These are phyloP conservation scores for Rhodeus uyekii DNA, from an alignment of 2,797 vertebrate genomes.

Conservation along the genomic window DNA sequence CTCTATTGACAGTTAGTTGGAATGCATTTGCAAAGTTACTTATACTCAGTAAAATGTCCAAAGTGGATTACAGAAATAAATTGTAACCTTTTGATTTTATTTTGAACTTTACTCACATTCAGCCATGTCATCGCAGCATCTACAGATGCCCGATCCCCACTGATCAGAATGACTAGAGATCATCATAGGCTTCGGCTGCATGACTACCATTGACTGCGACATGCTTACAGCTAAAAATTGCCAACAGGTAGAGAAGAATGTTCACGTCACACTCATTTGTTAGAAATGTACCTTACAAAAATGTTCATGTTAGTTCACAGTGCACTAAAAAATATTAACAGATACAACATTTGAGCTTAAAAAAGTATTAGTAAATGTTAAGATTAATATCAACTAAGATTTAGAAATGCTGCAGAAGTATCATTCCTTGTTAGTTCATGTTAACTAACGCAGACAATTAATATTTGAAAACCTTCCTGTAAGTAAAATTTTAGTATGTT, in stretches of 20 bases:
- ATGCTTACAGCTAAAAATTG: conserved; percentile 19
- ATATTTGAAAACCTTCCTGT: not conserved
- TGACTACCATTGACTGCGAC: conserved; percentile 50
- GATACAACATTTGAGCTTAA: not conserved
- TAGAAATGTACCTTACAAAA: too few relatives aligned
- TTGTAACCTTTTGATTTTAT: not conserved
- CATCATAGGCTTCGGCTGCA: conserved; percentile 50
- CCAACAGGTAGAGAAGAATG: conserved; percentile 8
- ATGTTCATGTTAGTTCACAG: not conserved
- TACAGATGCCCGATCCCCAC: conserved; percentile 54
- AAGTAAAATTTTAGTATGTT: not conserved
- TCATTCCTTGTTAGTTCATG: too few relatives aligned
- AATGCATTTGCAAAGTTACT: not conserved
- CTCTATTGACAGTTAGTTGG: not conserved
- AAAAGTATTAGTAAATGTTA: not conserved
- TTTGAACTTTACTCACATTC: conserved; percentile 50
- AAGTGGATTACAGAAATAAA: not conserved
- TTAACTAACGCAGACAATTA: not conserved
- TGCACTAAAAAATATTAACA: not conserved
- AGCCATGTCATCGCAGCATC: conserved; percentile 50
- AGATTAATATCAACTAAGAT: not conserved
- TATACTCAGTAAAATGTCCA: not conserved
- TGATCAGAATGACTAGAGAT: conserved; percentile 42
- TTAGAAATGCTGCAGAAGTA: not conserved
- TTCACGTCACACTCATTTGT: too few relatives aligned